These are phyloP conservation scores for Achlya flavicornis DNA, from an alignment of 2,888 invertebrate genomes.

Conservation along the genomic window DNA sequence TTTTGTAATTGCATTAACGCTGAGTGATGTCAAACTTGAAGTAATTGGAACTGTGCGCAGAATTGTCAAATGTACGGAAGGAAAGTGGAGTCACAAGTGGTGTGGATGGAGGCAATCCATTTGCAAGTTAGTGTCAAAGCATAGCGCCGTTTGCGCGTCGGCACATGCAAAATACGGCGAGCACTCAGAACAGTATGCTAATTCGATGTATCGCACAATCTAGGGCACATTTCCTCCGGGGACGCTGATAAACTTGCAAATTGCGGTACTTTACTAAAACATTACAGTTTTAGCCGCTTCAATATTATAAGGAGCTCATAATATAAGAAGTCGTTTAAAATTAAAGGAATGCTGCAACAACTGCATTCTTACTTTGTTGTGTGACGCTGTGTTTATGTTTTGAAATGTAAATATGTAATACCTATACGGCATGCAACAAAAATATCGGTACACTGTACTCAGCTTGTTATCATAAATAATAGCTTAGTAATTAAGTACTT, in stretches of 20 bases:
- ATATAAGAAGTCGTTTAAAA: conserved; percentile 4
- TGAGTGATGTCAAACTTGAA: background rate
- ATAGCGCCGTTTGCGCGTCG: conserved; percentile 13
- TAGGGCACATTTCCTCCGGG: conserved; percentile 70
- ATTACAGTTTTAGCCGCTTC: background rate
- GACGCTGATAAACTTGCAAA: conserved; percentile 71
- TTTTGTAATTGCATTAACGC: background rate
- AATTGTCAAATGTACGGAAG: conserved; percentile 20
- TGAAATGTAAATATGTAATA: background rate
- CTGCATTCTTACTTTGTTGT: conserved; percentile 6
- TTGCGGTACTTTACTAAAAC: conserved; percentile 42
- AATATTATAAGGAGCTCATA: conserved; percentile 18
- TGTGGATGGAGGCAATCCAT: conserved; percentile 19
- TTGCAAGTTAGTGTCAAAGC: conserved; percentile 33
- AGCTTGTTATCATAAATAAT: conserved; percentile 7
- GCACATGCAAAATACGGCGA: conserved; percentile 38
- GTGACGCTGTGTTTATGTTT: conserved; percentile 3
- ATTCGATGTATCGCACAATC: conserved; percentile 57
- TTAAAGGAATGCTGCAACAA: conserved; percentile 19
- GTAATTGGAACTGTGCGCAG: background rate
- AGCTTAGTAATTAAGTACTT: conserved; percentile 22
- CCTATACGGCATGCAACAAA: background rate
- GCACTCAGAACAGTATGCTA: conserved; percentile 52
- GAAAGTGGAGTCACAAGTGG: conserved; percentile 28
- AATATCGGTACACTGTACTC: conserved; percentile 3